Percentiles rank a stretch among this genome's conserved stretches.
These are phyloP conservation scores for Orientallactaga sibirica DNA, from an alignment of 2,797 vertebrate species.

Conservation along the genomic window DNA sequence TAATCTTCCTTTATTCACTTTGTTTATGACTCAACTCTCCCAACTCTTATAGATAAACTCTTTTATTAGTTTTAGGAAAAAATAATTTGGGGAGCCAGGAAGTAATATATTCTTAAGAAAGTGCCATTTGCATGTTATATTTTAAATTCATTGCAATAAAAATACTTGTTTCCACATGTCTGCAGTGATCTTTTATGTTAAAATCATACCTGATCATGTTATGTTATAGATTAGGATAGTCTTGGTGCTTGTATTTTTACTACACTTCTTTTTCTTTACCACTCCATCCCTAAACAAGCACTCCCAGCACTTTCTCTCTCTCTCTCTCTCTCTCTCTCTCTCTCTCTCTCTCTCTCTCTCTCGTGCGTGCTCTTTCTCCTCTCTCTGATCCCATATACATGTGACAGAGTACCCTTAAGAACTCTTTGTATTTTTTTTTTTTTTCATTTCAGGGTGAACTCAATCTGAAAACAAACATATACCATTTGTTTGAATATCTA, in stretches of 20 bases:
- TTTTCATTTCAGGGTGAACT: neutral
- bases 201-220: neutral
- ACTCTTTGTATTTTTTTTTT: neutral
- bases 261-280: neutral
- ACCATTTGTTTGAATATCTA: slow-evolving; percentile 8
- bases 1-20: neutral
- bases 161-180: neutral
- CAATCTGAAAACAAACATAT: neutral
- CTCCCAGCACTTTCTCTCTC: too few relatives aligned
- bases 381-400: too few relatives aligned
- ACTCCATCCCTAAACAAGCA: neutral
- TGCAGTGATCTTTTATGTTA: neutral
- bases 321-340: too few relatives aligned
- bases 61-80: neutral
- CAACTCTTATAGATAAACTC: neutral
- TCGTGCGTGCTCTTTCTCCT: too few relatives aligned
- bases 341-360: too few relatives aligned
- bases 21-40: neutral
- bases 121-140: neutral
- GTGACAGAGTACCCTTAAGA: slow-evolving; percentile 1
- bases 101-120: neutral
- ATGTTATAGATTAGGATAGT: neutral
- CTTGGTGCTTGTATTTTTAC: neutral
- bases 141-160: neutral
- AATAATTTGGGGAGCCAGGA: neutral